A percentile compares a stretch with the other conserved stretches of the same genome.
These are phyloP conservation scores for Alentia gelatinosa DNA, from an alignment of 2,888 invertebrate species.

Conservation along the genomic window DNA sequence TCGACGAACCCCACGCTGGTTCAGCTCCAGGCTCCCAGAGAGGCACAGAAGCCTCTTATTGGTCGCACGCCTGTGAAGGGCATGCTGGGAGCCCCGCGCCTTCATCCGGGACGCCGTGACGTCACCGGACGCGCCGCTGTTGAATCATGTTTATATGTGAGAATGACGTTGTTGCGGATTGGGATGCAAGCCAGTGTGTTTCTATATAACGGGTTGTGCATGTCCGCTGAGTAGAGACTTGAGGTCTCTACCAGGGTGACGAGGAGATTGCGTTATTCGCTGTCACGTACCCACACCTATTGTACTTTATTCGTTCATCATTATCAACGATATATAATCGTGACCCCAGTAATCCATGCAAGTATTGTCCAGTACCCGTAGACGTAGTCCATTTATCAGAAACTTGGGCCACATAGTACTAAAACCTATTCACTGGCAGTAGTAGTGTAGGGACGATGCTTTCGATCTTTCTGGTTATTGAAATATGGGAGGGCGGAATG, in stretches of 20 bases:
- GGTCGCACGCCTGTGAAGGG: not conserved
- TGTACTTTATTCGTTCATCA: not conserved
- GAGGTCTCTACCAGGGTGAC: not conserved
- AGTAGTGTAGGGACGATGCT: not conserved
- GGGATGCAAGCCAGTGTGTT: constrained; percentile 25
- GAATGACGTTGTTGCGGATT: constrained; percentile 14
- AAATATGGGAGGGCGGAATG: too few species aligned
- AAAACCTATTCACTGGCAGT: not conserved
- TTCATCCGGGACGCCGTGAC: not conserved
- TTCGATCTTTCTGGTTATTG: too few species aligned
- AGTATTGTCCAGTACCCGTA: constrained; percentile 27
- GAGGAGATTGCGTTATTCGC: not conserved
- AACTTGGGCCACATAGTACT: not conserved
- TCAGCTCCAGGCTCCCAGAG: not conserved
- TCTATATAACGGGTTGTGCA: constrained; percentile 3
- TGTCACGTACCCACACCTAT: not conserved
- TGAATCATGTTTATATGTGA: constrained; percentile 23
- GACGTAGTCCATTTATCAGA: not conserved
- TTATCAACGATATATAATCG: not conserved
- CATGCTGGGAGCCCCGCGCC: constrained; percentile 33
- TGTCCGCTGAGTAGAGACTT: not conserved
- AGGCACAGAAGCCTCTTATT: not conserved
- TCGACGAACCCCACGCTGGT: not conserved
- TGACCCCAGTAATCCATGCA: constrained; percentile 25
- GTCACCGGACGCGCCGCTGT: not conserved